Evolutionary conservation across 1,140 invertebrate genomes (phyloP).

Genomic region (Macrotrachela quadricornifera): DNA sequence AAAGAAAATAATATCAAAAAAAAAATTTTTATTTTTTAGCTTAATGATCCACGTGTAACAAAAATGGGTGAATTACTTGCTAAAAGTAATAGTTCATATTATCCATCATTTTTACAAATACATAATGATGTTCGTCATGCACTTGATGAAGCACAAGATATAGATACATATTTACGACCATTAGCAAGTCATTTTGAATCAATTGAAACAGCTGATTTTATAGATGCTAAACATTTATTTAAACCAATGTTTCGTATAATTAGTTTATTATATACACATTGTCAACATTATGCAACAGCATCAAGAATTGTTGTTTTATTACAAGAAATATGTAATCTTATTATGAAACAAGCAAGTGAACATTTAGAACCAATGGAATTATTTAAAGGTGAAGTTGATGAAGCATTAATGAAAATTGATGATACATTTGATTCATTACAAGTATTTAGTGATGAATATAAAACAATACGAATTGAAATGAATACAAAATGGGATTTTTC

Average conservation of each 20-base stretch:
- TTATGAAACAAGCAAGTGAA: constrained; percentile 55
- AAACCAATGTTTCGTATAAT: constrained; percentile 53
- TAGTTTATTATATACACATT: constrained; percentile 67
- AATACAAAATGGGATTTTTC: constrained; percentile 61
- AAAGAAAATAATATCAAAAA: neutral
- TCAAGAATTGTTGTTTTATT: constrained; percentile 66
- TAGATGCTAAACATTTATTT: constrained; percentile 34
- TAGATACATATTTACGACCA: constrained; percentile 60
- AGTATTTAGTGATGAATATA: constrained; percentile 42
- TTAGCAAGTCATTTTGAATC: constrained; percentile 52
- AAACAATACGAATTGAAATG: constrained; percentile 47
- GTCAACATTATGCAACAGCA: constrained; percentile 65
- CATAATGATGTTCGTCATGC: constrained; percentile 36
- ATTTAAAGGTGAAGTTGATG: constrained; percentile 39
- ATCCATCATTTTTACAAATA: constrained; percentile 55
- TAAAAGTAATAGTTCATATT: constrained; percentile 68
- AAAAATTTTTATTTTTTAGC: constrained; percentile 12
- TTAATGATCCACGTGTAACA: constrained; percentile 37
- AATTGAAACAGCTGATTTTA: constrained; percentile 62
- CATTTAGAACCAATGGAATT: constrained; percentile 66
- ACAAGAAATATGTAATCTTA: constrained; percentile 65
- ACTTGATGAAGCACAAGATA: constrained; percentile 67
- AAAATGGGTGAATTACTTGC: constrained; percentile 81
- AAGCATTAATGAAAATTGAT: constrained; percentile 56
- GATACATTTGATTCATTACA: constrained; percentile 55